Percentiles rank a stretch among this genome's conserved stretches.
Conservation (phyloP, 2,113 vertebrate genomes). For the Cyphomyrus discorhynchus region DNA sequence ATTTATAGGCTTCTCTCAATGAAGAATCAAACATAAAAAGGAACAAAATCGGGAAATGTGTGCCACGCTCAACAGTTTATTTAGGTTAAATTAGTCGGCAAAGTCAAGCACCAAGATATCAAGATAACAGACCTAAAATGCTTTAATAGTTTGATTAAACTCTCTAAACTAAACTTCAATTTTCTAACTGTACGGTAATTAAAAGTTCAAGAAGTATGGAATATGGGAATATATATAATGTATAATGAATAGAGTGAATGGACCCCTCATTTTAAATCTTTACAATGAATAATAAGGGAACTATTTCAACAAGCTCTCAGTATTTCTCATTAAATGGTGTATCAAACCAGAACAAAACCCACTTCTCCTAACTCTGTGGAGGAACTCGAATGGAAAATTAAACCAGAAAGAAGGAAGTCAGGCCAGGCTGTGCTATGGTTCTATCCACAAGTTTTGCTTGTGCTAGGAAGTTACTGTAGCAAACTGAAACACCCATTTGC, state of each 20-base stretch:
- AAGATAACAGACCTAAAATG: background rate
- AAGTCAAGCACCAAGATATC: background rate
- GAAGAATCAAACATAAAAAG: background rate
- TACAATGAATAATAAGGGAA: slow-evolving; percentile 67
- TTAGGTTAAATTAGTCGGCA: background rate
- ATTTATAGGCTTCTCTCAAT: background rate
- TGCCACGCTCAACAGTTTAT: background rate
- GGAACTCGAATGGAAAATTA: slow-evolving; percentile 76
- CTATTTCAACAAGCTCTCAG: slow-evolving; percentile 73
- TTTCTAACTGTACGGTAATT: slow-evolving; percentile 34
- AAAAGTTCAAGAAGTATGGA: slow-evolving; percentile 35
- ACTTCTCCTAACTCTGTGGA: slow-evolving; percentile 68
- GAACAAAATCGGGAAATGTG: background rate
- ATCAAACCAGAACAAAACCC: slow-evolving; percentile 78
- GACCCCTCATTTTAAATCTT: slow-evolving; percentile 54
- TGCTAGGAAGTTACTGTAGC: slow-evolving; percentile 58
- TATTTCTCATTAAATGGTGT: slow-evolving; percentile 73
- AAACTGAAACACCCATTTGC: background rate
- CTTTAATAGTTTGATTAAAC: background rate
- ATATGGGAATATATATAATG: slow-evolving; percentile 55
- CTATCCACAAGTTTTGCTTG: slow-evolving; percentile 55
- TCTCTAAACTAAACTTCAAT: slow-evolving; percentile 27
- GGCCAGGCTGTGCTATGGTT: slow-evolving; percentile 58
- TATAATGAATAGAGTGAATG: slow-evolving; percentile 44
- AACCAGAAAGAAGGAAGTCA: slow-evolving; percentile 54